Base-by-base conservation (phyloP, 2,113 vertebrate genomes). In the Ornithorhynchus anatinus region DNA sequence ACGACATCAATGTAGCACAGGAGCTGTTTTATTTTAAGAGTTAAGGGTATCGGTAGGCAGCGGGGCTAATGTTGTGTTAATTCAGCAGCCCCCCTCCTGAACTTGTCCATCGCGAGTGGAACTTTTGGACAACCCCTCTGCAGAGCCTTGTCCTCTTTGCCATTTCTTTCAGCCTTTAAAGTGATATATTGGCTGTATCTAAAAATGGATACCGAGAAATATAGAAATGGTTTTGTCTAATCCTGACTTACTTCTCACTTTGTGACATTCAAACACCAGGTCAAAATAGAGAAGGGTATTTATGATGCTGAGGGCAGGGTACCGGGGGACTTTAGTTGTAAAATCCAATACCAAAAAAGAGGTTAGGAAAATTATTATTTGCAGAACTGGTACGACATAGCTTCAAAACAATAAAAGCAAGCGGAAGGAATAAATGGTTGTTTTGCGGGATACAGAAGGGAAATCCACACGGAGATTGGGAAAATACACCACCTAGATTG, bases 101-200 rank as follows among this genome's bases (percentile, higher is more conserved):
- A 33, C 58, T 14, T 40, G 12, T 40, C 29, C 36, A 51, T 52
- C 12, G 47, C 27, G 75, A 80, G 23, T 11, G 53, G n/a, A 44
- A 1, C 0, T 75, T 80, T 61, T 33, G 23, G 13, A 48, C 42
- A 20, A 8, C 42, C 17, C 8, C 22, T 43, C 22, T 17, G 42
- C 22, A 19, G 42, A 43, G n/a, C n/a, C n/a, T n/a, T n/a, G n/a
- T n/a, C n/a, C n/a, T n/a, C n/a, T n/a, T n/a, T n/a, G n/a, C n/a
- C n/a, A n/a, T n/a, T n/a, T n/a, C n/a, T n/a, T n/a, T n/a, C n/a
- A n/a, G n/a, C n/a, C n/a, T n/a, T n/a, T n/a, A n/a, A n/a, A n/a
- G n/a, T n/a, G n/a, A n/a, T n/a, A n/a, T n/a, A n/a, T n/a, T n/a
- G n/a, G n/a, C n/a, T n/a, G n/a, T n/a, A n/a, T n/a, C n/a, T n/a